phyloP scores from a whole-genome alignment of 2,888 invertebrate species.

The Cinara cedri region DNA sequence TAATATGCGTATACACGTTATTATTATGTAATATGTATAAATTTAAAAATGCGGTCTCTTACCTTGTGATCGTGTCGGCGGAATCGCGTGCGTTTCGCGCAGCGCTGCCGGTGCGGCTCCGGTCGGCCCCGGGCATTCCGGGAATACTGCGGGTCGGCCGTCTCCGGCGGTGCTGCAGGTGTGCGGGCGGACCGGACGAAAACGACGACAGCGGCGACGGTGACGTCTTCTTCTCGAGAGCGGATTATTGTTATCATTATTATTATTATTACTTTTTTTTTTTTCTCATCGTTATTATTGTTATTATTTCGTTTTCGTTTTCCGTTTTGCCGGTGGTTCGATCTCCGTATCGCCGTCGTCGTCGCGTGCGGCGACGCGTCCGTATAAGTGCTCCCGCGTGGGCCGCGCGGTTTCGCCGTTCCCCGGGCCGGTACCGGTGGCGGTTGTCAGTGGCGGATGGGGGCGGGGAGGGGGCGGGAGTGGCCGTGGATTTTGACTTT shows the following conservation, averaged over 20 bases:
- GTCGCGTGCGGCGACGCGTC: not conserved
- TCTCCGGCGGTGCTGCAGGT: not conserved
- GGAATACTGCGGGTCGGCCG: constrained; percentile 22
- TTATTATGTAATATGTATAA: not conserved
- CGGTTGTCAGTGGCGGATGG: not conserved
- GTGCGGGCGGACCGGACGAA: not conserved
- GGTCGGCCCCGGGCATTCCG: constrained; percentile 33
- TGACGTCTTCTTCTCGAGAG: constrained; percentile 50
- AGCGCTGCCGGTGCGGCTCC: too few relatives aligned
- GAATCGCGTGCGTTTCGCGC: not conserved
- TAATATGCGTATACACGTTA: not conserved
- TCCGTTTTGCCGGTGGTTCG: not conserved
- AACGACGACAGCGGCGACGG: not conserved
- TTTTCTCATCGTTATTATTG: too few relatives aligned
- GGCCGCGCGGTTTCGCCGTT: constrained; percentile 15
- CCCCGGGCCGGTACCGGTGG: not conserved
- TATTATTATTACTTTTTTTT: too few relatives aligned
- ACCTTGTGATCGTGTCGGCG: constrained; percentile 44
- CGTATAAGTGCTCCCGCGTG: not conserved
- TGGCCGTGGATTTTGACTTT: not conserved
- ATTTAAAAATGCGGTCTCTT: constrained; percentile 45
- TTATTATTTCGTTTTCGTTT: too few relatives aligned
- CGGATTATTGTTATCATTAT: not conserved
- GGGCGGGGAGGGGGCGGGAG: not conserved
- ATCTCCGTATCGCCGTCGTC: not conserved